Percentiles rank a stretch among this genome's conserved stretches.
These are phyloP conservation scores for Daphoenositta chrysoptera DNA, from an alignment of 2,113 vertebrate species.

Conservation along the genomic window DNA sequence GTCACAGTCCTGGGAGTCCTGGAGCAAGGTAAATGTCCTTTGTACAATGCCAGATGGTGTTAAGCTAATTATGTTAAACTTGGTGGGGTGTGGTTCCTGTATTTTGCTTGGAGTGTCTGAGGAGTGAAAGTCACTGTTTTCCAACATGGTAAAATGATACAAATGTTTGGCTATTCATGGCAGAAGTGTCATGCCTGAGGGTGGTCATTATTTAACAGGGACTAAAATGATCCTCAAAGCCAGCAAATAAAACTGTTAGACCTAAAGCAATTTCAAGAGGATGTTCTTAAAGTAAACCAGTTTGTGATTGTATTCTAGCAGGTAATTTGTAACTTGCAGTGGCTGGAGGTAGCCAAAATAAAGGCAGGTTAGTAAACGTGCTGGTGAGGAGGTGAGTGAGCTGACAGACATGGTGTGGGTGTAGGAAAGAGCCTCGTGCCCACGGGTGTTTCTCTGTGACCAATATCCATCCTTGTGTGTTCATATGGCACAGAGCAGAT, in stretches of 20 bases:
- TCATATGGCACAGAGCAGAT: rapidly evolving
- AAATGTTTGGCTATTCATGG: rapidly evolving
- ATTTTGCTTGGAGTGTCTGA: background rate
- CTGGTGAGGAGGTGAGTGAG: background rate
- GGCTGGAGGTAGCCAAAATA: background rate
- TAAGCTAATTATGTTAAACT: background rate
- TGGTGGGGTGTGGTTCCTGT: background rate
- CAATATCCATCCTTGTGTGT: rapidly evolving
- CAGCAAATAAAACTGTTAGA: background rate
- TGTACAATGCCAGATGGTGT: no score
- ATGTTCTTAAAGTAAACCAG: background rate
- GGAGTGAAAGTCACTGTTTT: background rate
- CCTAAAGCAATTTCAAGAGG: background rate
- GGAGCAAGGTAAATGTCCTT: conserved; percentile 81
- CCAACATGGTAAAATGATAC: background rate
- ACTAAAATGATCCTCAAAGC: background rate
- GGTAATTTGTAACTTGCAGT: background rate
- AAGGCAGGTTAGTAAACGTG: background rate
- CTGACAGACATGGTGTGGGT: rapidly evolving
- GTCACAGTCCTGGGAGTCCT: conserved; percentile 83
- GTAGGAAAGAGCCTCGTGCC: rapidly evolving
- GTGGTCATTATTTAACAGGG: background rate
- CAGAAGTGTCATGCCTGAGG: background rate
- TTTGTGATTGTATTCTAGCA: background rate
- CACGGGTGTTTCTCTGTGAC: rapidly evolving